These are phyloP conservation scores for Wiebesia pumilae DNA, from an alignment of 1,140 invertebrate species.

Conservation along the genomic window DNA sequence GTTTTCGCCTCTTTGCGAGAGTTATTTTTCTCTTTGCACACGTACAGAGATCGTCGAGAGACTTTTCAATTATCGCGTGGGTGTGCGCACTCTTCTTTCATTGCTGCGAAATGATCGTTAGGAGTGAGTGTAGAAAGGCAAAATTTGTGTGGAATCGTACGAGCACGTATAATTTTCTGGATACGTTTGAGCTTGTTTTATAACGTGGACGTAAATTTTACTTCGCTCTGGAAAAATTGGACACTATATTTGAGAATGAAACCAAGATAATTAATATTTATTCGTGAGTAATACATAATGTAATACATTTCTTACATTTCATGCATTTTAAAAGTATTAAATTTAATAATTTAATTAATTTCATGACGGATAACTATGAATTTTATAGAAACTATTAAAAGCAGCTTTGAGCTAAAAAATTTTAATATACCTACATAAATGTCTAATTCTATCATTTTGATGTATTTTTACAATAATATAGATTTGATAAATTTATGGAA, in stretches of 20 bases:
- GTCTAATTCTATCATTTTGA: too few species aligned
- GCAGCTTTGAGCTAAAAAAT: neutral
- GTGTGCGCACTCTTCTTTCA: neutral
- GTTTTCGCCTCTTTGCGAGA: neutral
- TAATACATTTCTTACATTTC: too few species aligned
- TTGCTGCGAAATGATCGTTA: constrained; percentile 21
- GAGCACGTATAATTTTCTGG: neutral
- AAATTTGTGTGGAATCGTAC: neutral
- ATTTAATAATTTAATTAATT: too few species aligned
- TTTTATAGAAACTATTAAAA: too few species aligned
- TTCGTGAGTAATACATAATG: too few species aligned
- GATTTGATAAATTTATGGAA: too few species aligned
- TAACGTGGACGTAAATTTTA: neutral
- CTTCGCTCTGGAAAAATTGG: neutral
- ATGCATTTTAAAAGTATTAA: too few species aligned
- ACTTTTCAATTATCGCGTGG: constrained; percentile 39
- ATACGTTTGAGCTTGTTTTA: neutral
- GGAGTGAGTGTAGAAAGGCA: constrained; percentile 5
- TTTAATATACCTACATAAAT: too few species aligned
- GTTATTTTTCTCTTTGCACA: neutral
- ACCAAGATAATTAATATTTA: neutral
- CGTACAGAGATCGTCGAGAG: neutral
- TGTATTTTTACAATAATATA: too few species aligned
- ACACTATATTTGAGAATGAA: neutral
- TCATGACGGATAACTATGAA: too few species aligned